These are phyloP conservation scores for Hemichromis elongatus DNA, from an alignment of 2,113 vertebrate species.

Conservation along the genomic window DNA sequence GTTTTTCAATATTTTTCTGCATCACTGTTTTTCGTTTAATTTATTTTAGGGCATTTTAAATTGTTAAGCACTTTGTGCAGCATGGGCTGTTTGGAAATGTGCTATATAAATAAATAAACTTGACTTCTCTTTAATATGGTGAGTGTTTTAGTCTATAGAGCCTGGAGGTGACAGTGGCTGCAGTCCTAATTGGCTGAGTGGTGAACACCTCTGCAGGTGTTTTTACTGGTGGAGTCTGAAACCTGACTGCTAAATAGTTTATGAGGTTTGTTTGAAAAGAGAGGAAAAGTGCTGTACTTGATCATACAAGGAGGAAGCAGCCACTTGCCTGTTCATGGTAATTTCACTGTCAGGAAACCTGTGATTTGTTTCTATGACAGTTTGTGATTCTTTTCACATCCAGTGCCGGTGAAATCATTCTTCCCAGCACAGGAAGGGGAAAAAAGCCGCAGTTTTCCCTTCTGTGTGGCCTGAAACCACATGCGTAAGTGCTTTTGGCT, in stretches of 20 bases:
- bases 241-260: not conserved
- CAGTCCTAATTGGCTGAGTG: not conserved
- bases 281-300: not conserved
- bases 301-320: rapidly evolving
- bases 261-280: not conserved
- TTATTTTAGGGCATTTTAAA: not conserved
- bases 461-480: not conserved
- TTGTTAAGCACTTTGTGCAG: not conserved
- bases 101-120: not conserved
- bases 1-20: not conserved
- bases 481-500: not conserved
- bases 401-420: not conserved
- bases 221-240: not conserved
- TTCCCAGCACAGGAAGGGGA: not conserved
- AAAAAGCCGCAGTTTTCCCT: not conserved
- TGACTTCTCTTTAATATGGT: not conserved
- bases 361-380: not conserved
- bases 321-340: not conserved
- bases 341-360: not conserved
- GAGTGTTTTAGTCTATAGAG: not conserved
- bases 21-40: rapidly evolving
- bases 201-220: not conserved
- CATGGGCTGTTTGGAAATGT: not conserved
- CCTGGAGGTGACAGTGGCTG: not conserved
- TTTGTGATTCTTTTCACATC: not conserved